phyloP scores from a whole-genome alignment of 2,113 vertebrate genomes.

The Dasyprocta punctata region DNA sequence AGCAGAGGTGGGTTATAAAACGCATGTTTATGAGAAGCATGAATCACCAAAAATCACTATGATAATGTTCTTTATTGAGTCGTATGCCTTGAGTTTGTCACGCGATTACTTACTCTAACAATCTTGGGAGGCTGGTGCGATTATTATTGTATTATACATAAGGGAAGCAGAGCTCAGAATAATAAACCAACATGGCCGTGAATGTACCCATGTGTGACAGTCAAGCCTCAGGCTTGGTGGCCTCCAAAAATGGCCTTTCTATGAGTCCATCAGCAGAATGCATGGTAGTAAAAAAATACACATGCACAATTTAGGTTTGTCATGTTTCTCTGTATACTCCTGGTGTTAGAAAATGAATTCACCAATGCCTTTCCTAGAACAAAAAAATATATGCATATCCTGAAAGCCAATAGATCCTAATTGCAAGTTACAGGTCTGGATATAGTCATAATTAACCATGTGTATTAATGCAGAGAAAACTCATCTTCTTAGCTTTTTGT shows the following conservation, averaged over 20 bases:
- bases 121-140: background rate
- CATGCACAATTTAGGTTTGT: too few relatives aligned
- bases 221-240: background rate
- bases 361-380: background rate
- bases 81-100: rapidly evolving
- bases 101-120: background rate
- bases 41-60: background rate
- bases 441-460: background rate
- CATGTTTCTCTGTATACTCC: background rate
- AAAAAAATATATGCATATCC: rapidly evolving
- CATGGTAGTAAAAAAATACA: rapidly evolving
- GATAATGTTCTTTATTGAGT: background rate
- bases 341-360: background rate
- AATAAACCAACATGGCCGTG: background rate
- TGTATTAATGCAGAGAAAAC: rapidly evolving
- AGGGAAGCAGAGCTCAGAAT: background rate
- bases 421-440: too few relatives aligned
- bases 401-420: rapidly evolving
- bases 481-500: too few relatives aligned
- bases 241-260: too few relatives aligned
- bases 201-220: background rate
- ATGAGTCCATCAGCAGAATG: rapidly evolving
- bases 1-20: background rate
- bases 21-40: background rate
- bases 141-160: background rate